Evolutionary conservation across 2,113 vertebrate genomes (phyloP).

Genomic region (Labeo catla): DNA sequence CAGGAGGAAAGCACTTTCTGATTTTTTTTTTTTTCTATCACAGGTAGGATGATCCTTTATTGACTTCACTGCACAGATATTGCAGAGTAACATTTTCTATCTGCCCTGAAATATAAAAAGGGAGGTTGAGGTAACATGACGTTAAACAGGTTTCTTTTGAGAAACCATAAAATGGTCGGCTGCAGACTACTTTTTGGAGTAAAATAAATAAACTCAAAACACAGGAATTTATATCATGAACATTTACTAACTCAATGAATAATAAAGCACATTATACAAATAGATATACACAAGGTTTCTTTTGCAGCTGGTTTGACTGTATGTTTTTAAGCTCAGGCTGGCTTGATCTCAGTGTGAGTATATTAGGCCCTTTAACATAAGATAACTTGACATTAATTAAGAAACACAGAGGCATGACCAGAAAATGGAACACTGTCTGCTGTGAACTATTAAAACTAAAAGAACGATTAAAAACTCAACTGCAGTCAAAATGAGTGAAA

Average conservation of each 20-base stretch:
- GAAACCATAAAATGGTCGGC: too few relatives aligned
- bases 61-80: too few relatives aligned
- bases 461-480: neutral
- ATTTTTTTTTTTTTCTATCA: too few relatives aligned
- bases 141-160: neutral
- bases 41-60: too few relatives aligned
- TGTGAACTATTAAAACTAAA: neutral
- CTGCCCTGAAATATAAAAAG: neutral
- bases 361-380: neutral
- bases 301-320: neutral
- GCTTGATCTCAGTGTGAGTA: neutral
- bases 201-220: neutral
- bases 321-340: neutral
- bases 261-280: neutral
- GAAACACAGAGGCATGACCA: neutral
- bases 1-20: too few relatives aligned
- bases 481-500: slow-evolving; percentile 25
- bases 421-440: neutral
- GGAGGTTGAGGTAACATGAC: neutral
- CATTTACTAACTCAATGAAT: neutral
- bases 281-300: neutral
- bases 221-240: neutral
- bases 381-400: neutral
- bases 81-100: neutral
- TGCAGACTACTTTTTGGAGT: too few relatives aligned